Conservation (phyloP, 2,797 vertebrate genomes). For the Clamator glandarius region DNA sequence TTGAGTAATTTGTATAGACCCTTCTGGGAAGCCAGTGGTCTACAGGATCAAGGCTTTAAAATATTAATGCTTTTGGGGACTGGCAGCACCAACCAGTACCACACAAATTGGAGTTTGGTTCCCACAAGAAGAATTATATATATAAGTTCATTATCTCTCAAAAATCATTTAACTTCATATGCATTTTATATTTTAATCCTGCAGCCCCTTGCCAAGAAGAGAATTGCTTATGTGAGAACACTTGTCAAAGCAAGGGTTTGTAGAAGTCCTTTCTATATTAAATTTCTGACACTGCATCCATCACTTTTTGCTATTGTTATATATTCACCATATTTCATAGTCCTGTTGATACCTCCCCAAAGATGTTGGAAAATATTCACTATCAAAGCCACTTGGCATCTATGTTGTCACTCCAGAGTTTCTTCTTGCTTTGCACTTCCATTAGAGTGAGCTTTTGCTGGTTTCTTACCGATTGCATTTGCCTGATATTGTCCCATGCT, state of each 20-base stretch:
- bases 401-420: neutral
- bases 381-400: neutral
- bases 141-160: conserved; percentile 2
- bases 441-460: neutral
- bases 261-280: neutral
- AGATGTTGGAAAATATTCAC: neutral
- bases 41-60: conserved; percentile 36
- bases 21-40: conserved; percentile 6
- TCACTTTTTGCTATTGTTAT: neutral
- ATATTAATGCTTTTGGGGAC: conserved; percentile 15
- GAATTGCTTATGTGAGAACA: neutral
- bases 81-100: neutral
- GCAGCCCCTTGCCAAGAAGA: neutral
- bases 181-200: neutral
- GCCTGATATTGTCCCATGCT: neutral
- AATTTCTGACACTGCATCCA: neutral
- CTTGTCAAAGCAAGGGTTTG: conserved; percentile 23
- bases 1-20: conserved; percentile 12
- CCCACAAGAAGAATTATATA: neutral
- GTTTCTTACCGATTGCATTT: neutral
- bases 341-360: neutral
- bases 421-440: neutral
- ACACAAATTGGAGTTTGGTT: neutral
- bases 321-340: neutral
- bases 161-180: neutral